Evolutionary conservation across 2,888 invertebrate species (phyloP).

Genomic region (Onchidella celtica): DNA sequence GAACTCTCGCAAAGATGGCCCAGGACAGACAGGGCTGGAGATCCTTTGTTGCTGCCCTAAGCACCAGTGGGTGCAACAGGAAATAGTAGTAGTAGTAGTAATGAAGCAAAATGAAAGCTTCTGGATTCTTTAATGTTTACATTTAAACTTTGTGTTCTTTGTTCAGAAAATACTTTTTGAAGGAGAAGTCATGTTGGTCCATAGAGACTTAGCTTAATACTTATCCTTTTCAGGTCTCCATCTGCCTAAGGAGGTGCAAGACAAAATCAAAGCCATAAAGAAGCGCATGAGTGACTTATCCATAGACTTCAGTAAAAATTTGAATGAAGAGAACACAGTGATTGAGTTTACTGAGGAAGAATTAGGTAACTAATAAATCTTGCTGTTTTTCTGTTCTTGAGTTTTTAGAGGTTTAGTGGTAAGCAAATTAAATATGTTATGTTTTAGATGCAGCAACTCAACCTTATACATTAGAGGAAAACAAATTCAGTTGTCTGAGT

Average conservation of each 20-base stretch:
- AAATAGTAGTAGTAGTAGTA: no score
- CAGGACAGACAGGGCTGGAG: no score
- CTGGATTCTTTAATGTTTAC: no score
- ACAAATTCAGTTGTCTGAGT: no score
- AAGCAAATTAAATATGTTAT: background rate
- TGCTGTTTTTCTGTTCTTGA: background rate
- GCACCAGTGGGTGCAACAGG: no score
- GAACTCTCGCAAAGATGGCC: no score
- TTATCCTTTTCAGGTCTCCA: constrained; percentile 78
- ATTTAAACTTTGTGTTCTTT: no score
- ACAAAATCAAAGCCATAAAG: constrained; percentile 80
- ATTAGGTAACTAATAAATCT: constrained; percentile 66
- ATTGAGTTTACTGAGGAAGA: constrained; percentile 80
- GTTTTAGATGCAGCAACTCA: background rate
- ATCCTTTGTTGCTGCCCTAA: no score
- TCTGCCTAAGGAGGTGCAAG: constrained; percentile 78
- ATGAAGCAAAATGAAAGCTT: no score
- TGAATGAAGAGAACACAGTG: constrained; percentile 81
- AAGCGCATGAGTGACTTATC: constrained; percentile 80
- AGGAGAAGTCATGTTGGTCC: no score
- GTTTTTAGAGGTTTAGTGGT: background rate
- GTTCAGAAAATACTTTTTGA: no score
- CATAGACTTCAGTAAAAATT: constrained; percentile 80
- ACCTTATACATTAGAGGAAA: background rate
- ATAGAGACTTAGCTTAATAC: no score